Evolutionary conservation across 1,140 invertebrate species (phyloP), one percentile per base, ranked within the genome.

Genomic region (Drosophila arizonae): DNA sequence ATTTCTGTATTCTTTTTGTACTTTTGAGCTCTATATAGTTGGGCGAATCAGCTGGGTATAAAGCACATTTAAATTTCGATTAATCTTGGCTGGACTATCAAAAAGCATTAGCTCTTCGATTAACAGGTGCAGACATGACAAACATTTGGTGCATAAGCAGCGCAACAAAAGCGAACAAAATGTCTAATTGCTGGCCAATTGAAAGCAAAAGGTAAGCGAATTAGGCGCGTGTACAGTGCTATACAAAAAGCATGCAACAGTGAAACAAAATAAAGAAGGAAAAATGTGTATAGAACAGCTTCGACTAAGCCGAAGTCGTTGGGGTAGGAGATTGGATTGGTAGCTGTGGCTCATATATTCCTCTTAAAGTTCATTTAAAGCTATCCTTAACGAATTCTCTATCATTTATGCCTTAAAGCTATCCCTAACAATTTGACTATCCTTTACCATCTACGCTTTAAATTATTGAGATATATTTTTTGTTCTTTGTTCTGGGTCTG

Each of bases 21-120:
- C 24, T 39, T 21, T 28, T 62, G 46, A 33, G 52, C 64, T 67
- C 64, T 60, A 72, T 21, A 13, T 55, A 61, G 54, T 52, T 63
- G 46, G 24, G 11, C 51, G 13, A 72, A 48, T 67, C 39, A 13
- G 51, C 65, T 56, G 57, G 45, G 43, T 33, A 50, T 62, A 67
- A 60, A 60, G 26, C 54, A 77, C 33, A 77, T 64, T 80, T 67
- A 26, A 81, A 76, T 86, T 86, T 58, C 73, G 73, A 67, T 86
- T 78, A 78, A 81, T 87, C 50, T 66, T 65, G 66, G 33, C 50
- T 17, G 50, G 30, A 24, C 30, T 8, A 48, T 21, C 45, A 9
- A 55, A 48, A 60, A 15, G 39, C 70, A 26, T 39, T 17, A 36
- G 55, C 21, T 57, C n/a, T 60, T 33, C 17, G 8, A 26, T 48